Evolutionary conservation across 2,113 vertebrate species (phyloP), one percentile per base, ranked within the genome.

Genomic region (Mastomys natalensis): DNA sequence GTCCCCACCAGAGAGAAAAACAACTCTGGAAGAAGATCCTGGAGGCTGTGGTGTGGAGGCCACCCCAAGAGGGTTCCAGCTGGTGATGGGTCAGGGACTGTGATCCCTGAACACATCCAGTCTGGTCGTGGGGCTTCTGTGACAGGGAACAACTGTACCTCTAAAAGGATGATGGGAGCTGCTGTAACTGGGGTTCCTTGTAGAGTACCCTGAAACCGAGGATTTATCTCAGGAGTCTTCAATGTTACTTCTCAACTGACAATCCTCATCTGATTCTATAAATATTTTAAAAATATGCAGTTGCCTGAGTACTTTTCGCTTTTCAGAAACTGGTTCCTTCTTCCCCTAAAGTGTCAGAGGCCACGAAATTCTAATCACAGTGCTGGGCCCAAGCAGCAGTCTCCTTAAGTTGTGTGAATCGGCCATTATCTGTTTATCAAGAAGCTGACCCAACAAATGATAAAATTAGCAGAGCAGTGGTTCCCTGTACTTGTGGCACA

Each of bases 161-260:
- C 96, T 97, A 96, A 96, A 97, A 97, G 96, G 96, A 89, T 94
- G 95, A 93, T 98, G 96, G 94, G 97, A 97, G 94, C 94, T 98
- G 98, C 94, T 97, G 96, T 96, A 98, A 96, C 87, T 97, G 97
- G 96, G 98, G 96, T 95, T 98, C 96, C 94, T 96, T 97, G 95
- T 97, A 97, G 97, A 98, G 84, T 96, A 98, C 97, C 97, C 98
- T 98, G 97, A 91, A 89, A 95, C 95, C 0, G 74, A 96, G 94
- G 97, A 97, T 96, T 95, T 96, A 97, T 97, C 96, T 96, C 97
- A 97, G 96, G 97, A 97, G 95, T 98, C 97, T 93, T 98, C 97
- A 37, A 96, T 94, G 89, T 97, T 96, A 97, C 96, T 97, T 94
- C 84, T 98, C 91, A 97, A 96, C 5, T 95, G 97, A 97, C 96